Evolutionary conservation across 30 jellyfish, hydroid and myxozoan genomes (phyloP).

Genomic region (Morbakka virulenta): DNA sequence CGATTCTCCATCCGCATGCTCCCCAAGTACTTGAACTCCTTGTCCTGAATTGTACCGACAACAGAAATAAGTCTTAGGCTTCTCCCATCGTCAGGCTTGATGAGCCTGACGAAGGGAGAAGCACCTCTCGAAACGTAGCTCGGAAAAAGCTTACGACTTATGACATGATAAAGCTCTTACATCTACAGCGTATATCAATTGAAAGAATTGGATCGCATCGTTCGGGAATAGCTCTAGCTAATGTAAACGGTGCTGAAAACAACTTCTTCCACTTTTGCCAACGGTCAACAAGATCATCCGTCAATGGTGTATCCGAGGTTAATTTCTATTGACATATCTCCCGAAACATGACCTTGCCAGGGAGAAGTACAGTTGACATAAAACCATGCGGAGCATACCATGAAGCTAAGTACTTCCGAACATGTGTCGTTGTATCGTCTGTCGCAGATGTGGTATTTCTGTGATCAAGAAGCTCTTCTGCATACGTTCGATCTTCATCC

Average conservation of each 20-base stretch:
- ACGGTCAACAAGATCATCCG: conserved; percentile 17
- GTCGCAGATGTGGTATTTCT: background rate
- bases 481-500: conserved; percentile 30
- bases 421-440: conserved; percentile 23
- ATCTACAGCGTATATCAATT: conserved; percentile 54
- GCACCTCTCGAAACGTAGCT: too few species aligned
- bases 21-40: too few species aligned
- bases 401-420: conserved; percentile 23
- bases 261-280: conserved; percentile 42
- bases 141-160: too few species aligned
- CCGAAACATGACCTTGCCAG: conserved; percentile 40
- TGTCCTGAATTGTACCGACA: too few species aligned
- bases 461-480: conserved; percentile 48
- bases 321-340: conserved; percentile 51
- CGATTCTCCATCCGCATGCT: too few species aligned
- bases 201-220: background rate
- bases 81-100: too few species aligned
- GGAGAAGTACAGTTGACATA: conserved; percentile 33
- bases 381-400: conserved; percentile 56
- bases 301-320: conserved; percentile 43
- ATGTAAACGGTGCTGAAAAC: conserved; percentile 46
- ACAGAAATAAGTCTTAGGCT: too few species aligned
- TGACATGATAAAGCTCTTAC: too few species aligned
- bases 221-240: conserved; percentile 54
- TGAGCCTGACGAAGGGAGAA: too few species aligned